Base-by-base conservation (phyloP, 2,888 invertebrate species). In the Drosophila sordidula region DNA sequence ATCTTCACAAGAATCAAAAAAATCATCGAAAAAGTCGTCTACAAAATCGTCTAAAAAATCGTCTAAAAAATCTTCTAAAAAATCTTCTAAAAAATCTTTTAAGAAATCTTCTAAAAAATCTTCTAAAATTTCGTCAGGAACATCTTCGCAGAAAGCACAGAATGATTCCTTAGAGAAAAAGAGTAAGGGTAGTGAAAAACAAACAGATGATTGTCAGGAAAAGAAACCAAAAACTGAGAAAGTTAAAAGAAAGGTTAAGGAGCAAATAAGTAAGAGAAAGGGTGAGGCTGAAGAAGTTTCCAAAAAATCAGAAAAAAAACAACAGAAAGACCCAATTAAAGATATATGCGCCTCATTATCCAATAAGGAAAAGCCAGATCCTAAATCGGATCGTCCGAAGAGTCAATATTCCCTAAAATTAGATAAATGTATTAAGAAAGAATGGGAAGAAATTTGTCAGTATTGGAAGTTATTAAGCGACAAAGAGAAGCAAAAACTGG, bases 361-460 rank as follows among this genome's bases (percentile, higher is more conserved):
- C 8, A 56, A 1, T 6, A 41, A 22, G 4, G 12, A 12, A 5
- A 18, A 14, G 3, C 0, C 9, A 1, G 6, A 1, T 26, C 0
- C 6, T 8, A 3, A 12, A 1, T n/a, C 42, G 4, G 9, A n/a
- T 4, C 1, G 0, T 2, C 6, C 11, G 0, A 25, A 55, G 11
- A 63, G 18, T 39, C 29, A 4, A 1, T 59, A 16, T 29, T 2
- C 9, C 0, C 0, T n/a, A 4, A 54, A 56, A n/a, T 38, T 75
- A 4, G 49, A 73, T 2, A 47, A 70, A 14, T 70, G 70, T 26
- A 36, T 73, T 29, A 11, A 47, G 8, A 38, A 57, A 1, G 52
- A 76, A 46, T 74, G 76, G 70, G 3, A 2, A 0, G 29, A 64
- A n/a, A 18, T 61, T 11, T 54, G 59, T 16, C 8, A 36, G 8